Base-by-base conservation (phyloP, 2,113 vertebrate species). In the Formicarius rufipectus region DNA sequence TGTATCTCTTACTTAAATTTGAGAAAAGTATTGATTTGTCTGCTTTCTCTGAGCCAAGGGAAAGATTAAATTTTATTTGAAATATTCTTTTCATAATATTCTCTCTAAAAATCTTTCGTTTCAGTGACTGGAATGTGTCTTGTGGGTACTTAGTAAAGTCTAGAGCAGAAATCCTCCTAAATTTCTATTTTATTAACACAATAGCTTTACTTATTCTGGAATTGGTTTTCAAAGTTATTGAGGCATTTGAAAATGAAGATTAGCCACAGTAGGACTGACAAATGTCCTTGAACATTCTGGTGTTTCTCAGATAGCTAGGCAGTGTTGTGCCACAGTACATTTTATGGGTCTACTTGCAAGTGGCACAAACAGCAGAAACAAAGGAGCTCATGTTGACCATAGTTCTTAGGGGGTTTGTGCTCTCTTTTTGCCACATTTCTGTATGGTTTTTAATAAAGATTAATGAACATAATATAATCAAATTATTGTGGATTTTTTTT, bases 11-110 rank as follows among this genome's bases (percentile, higher is more conserved):
- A 83, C 63, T 79, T 92, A 95, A 84, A 80, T 69, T 95, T 88
- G 59, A 86, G 67, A 83, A 90, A 86, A 73, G 19, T 85, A 87
- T 90, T 95, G 85, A 85, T 94, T 93, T 74, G 10, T 80, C 72
- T 66, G 44, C 35, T 73, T 94, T 78, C 37, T 89, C 23, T 88
- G 78, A 96, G 71, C 39, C 69, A 87, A 87, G 58, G 62, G 44
- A 82, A 53, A 89, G 44, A 91, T 83, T 84, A 87, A 42, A 87
- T 89, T 95, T 91, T 63, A 81, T 87, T 75, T 93, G 56, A 64
- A 94, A 87, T 82, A 82, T 84, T 96, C 19, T 67, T 85, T 53
- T 94, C 16, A 28, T 84, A 78, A 76, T 89, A 64, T 68, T 84
- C 17, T 82, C 62, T 55, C 30, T 67, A 69, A 94, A 91, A 92